Percentiles rank a stretch among this genome's conserved stretches.
Evolutionary conservation across 2,888 invertebrate species (phyloP).

Genomic region (Pemphredon lugubris): DNA sequence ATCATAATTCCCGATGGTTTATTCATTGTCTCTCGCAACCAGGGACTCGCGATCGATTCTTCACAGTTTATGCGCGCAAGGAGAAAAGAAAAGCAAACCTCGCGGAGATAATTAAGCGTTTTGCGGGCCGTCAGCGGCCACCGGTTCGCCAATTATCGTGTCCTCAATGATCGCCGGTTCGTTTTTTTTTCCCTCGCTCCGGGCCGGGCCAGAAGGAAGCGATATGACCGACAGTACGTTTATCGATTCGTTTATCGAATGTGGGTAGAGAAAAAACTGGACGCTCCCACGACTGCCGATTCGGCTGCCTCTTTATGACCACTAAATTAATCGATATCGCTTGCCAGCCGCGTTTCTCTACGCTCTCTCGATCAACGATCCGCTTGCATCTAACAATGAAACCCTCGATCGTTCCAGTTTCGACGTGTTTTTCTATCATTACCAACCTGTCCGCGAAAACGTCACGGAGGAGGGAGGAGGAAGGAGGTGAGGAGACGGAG

Average conservation of each 20-base stretch:
- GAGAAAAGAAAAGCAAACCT: conserved; percentile 1
- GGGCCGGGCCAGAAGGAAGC: conserved; percentile 12
- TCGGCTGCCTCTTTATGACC: conserved; percentile 12
- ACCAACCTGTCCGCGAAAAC: too few species aligned
- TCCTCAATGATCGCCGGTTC: conserved; percentile 43
- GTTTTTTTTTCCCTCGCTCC: conserved; percentile 18
- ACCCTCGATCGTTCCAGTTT: too few species aligned
- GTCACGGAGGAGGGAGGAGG: too few species aligned
- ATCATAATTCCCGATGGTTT: not conserved
- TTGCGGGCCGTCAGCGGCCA: conserved; percentile 19
- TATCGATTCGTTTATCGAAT: conserved; percentile 40
- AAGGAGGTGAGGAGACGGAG: too few species aligned
- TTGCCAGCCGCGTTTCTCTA: not conserved
- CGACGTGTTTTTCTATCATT: too few species aligned
- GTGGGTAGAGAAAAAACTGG: conserved; percentile 34
- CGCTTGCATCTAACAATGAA: too few species aligned
- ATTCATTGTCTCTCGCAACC: not conserved
- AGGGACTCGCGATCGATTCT: conserved; percentile 27
- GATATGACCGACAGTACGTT: not conserved
- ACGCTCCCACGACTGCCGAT: conserved; percentile 41
- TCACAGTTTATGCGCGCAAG: conserved; percentile 5
- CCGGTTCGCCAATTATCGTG: conserved; percentile 48
- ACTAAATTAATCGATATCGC: conserved; percentile 24
- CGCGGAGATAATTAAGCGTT: conserved; percentile 39
- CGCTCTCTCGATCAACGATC: not conserved